Conservation (phyloP, 2,888 invertebrate genomes). For the Acronicta leporina region DNA sequence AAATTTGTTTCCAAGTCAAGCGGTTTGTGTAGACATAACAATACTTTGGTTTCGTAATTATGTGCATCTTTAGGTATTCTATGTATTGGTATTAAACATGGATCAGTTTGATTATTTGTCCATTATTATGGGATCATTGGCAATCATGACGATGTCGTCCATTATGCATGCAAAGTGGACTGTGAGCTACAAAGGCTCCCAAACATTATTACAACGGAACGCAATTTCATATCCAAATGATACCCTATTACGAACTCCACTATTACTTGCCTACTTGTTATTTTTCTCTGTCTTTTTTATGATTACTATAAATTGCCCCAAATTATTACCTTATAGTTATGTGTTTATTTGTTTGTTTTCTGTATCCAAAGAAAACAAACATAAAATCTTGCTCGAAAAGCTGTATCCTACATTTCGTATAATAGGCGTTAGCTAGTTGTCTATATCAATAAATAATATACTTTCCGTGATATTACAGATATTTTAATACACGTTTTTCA, state of each 20-base stretch:
- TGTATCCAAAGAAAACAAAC: constrained; percentile 4
- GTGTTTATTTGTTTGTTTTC: neutral
- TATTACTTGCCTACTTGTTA: neutral
- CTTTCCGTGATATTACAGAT: too few relatives aligned
- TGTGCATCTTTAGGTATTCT: too few relatives aligned
- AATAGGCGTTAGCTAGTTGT: too few relatives aligned
- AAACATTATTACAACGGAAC: constrained; percentile 11
- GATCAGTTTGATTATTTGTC: neutral
- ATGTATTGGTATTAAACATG: neutral
- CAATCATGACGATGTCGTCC: constrained; percentile 12
- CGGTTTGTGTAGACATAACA: too few relatives aligned
- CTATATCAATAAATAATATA: too few relatives aligned
- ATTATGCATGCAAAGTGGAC: constrained; percentile 15
- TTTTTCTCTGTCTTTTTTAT: constrained; percentile 21
- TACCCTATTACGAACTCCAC: neutral
- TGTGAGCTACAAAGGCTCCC: constrained; percentile 1
- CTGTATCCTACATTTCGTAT: too few relatives aligned
- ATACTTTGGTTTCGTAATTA: too few relatives aligned
- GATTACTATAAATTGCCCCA: constrained; percentile 10
- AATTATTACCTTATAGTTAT: constrained; percentile 9
- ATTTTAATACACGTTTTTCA: too few relatives aligned
- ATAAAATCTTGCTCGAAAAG: too few relatives aligned
- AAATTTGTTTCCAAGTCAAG: too few relatives aligned
- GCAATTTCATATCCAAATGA: constrained; percentile 1
- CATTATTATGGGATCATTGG: constrained; percentile 9